Base-by-base conservation (phyloP, 2,888 invertebrate species). In the Mythimna impura region DNA sequence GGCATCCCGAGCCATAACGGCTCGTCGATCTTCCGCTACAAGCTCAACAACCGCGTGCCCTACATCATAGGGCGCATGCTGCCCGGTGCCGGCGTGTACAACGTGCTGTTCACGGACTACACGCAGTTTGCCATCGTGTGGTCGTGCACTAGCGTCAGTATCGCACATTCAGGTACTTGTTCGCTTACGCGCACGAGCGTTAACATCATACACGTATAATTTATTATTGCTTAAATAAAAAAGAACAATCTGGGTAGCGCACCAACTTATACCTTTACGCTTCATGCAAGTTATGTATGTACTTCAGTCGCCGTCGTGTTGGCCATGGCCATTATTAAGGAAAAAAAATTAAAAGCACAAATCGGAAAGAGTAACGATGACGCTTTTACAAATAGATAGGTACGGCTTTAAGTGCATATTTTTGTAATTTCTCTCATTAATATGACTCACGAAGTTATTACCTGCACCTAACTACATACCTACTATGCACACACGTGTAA, bases 61-160 rank as follows among this genome's bases (percentile, higher is more conserved):
- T 97, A 97, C 88, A 92, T 97, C 30, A 93, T 98, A 71, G 97
- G 97, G 12, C 96, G 97, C 54, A 94, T 97, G 86, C 91, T 98
- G 86, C 98, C 98, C 12, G 98, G 98, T 62, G 97, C 97, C 12
- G 98, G 98, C 0, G 97, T 97, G 80, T 98, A 98, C 94, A 97
- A 97, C 92, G 95, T 98, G 62, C 95, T 98, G 36, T 97, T 97
- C 88, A 98, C 98, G 0, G 98, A 98, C 92, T 98, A 98, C 91
- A 96, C 96, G 0, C 97, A 97, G 88, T 98, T 97, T 92, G 98
- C 98, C 54, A 96, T 98, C 78, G 89, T 98, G 64, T 98, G 98
- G 97, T 97, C 98, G 6, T 98, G 98, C 87, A 97, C 97, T 30
- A 97, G 97, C 91, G 95, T 97, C 80, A 97, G 97, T 66, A 86